Evolutionary conservation across 2,113 vertebrate species (phyloP).

Genomic region (Parotia lawesii): DNA sequence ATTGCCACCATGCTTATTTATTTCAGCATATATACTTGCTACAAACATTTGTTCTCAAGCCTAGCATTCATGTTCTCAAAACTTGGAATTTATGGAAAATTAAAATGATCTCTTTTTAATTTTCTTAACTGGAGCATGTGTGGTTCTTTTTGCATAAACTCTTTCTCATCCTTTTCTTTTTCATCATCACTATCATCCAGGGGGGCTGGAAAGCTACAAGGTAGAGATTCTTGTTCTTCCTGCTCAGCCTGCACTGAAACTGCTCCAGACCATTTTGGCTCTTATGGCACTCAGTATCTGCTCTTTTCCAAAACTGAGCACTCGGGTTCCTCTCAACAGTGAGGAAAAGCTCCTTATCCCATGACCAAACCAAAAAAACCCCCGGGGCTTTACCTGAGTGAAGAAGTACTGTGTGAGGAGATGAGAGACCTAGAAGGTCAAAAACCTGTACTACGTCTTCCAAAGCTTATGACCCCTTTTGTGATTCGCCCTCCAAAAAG

Average conservation of each 20-base stretch:
- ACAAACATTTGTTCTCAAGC: background rate
- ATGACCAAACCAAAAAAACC: background rate
- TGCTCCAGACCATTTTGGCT: background rate
- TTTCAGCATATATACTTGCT: background rate
- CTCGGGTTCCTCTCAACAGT: background rate
- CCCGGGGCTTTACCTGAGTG: background rate
- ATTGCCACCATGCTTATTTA: background rate
- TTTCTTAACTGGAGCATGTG: fast-evolving
- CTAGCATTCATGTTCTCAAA: background rate
- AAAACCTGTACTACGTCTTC: background rate
- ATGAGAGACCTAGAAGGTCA: background rate
- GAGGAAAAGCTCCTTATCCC: background rate
- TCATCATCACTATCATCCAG: background rate
- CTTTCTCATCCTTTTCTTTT: background rate
- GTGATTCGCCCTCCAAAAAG: background rate
- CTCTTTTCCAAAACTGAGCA: background rate
- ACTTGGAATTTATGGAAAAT: background rate
- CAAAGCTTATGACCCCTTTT: background rate
- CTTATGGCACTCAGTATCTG: background rate
- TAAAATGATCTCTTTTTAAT: background rate
- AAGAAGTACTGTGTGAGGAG: background rate
- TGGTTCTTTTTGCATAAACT: background rate
- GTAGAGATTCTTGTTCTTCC: background rate
- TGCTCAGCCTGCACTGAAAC: background rate
- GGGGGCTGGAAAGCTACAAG: background rate